Evolutionary conservation across 2,113 vertebrate genomes (phyloP), one percentile per base, ranked within the genome.

Genomic region (Struthio camelus): DNA sequence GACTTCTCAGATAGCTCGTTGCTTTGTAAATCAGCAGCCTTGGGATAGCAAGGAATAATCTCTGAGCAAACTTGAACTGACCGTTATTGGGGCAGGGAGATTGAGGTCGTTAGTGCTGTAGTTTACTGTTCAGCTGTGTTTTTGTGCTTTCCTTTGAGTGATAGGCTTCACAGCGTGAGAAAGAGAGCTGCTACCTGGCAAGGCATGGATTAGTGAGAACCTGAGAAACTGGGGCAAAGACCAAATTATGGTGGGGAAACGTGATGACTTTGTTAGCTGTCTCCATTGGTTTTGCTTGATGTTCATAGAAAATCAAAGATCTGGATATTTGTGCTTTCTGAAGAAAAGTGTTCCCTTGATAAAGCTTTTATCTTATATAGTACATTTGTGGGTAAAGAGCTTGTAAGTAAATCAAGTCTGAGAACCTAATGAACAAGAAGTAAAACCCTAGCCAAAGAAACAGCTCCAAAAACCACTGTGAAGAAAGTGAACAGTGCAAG

Each of bases 11-110:
- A 56, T 70, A 54, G 79, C 64, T 93, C 82, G 91, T 94, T 71
- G 89, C 85, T 95, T 94, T 82, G 67, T 87, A 87, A 95, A 95
- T 70, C 7, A 14, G 73, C 51, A 94, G 9, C 75, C 51, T 95
- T 78, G 88, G 71, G 82, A 69, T 36, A 78, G 64, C 78, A 40
- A 85, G 91, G 54, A 40, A 66, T 72, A 95, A 95, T 93, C 83
- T 80, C 80, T 89, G 81, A 91, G 85, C 83, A 95, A 96, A 96
- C 80, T 38, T 86, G 72, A 95, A 86, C 70, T 80, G 92, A 67
- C 72, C 28, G 3, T 94, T 95, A 73, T 81, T 56, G 51, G 71
- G 54, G 22, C 30, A 44, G 19, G 62, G 53, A 86, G 71, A 34
- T 16, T 70, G 85, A 89, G 64, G 88, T 81, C 40, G 53, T 69